Conservation (phyloP, 1,140 invertebrate genomes). For the Bombus waltoni region DNA sequence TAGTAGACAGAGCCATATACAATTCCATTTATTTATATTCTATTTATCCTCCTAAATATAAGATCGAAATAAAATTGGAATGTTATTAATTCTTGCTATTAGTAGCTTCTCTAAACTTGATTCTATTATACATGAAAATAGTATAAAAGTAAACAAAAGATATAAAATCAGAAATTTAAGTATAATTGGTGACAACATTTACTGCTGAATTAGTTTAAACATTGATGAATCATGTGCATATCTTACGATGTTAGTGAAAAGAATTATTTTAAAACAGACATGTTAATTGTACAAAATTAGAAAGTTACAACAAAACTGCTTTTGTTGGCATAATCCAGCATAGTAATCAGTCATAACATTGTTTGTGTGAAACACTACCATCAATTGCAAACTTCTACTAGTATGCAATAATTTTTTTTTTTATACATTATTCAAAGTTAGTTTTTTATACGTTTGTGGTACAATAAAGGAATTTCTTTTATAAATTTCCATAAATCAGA, state of each 20-base stretch:
- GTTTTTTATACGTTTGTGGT: slow-evolving; percentile 1
- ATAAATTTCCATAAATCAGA: not conserved
- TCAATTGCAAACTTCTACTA: not conserved
- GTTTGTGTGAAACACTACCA: not conserved
- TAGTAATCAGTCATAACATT: not conserved
- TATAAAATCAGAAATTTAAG: not conserved
- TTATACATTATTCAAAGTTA: not conserved
- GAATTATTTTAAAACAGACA: not conserved
- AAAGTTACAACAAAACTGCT: not conserved
- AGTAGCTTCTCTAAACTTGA: not conserved
- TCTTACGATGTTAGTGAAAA: not conserved
- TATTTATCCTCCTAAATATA: not conserved
- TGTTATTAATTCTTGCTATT: not conserved
- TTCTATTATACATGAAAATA: not conserved
- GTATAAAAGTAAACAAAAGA: slow-evolving; percentile 22
- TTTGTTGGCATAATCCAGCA: not conserved
- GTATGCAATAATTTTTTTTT: not conserved
- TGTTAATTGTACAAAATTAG: not conserved
- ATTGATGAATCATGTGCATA: not conserved
- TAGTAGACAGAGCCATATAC: not conserved
- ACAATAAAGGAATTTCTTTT: not conserved
- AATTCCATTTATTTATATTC: not conserved
- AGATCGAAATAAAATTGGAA: slow-evolving; percentile 6
- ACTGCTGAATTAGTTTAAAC: not conserved
- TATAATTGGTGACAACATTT: not conserved